Evolutionary conservation across 2,797 vertebrate genomes (phyloP).

Genomic region (Myioborus miniatus): DNA sequence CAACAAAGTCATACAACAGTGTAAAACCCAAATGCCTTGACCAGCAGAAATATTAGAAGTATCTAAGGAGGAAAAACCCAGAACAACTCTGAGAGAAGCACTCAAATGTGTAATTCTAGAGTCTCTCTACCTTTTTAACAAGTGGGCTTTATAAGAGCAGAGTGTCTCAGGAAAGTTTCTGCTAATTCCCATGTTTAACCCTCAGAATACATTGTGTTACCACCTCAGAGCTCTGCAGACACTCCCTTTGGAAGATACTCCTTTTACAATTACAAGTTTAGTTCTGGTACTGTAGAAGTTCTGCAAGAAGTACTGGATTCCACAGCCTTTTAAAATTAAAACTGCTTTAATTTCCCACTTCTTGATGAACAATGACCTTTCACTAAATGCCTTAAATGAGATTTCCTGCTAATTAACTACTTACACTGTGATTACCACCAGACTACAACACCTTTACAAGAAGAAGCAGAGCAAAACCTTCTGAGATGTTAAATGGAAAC

Average conservation of each 20-base stretch:
- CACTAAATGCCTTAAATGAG: constrained; percentile 8
- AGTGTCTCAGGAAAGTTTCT: neutral
- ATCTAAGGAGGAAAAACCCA: neutral
- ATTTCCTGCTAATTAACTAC: constrained; percentile 46
- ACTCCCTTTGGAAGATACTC: neutral
- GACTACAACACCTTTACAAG: neutral
- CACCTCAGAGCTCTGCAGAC: neutral
- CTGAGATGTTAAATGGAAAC: neutral
- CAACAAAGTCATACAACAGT: neutral
- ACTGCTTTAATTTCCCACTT: neutral
- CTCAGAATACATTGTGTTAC: neutral
- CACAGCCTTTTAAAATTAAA: neutral
- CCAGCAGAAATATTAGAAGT: neutral
- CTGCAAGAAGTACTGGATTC: neutral
- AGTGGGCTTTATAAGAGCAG: neutral
- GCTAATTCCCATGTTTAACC: neutral
- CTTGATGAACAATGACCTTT: constrained; percentile 52
- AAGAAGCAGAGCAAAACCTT: neutral
- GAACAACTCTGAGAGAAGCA: neutral
- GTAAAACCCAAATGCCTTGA: neutral
- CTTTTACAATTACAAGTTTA: neutral
- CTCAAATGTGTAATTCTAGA: neutral
- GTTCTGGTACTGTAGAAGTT: neutral
- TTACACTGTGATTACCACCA: neutral
- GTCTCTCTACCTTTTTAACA: neutral